Evolutionary conservation across 2,797 vertebrate species (phyloP).

Genomic region (Chaunax sp.): DNA sequence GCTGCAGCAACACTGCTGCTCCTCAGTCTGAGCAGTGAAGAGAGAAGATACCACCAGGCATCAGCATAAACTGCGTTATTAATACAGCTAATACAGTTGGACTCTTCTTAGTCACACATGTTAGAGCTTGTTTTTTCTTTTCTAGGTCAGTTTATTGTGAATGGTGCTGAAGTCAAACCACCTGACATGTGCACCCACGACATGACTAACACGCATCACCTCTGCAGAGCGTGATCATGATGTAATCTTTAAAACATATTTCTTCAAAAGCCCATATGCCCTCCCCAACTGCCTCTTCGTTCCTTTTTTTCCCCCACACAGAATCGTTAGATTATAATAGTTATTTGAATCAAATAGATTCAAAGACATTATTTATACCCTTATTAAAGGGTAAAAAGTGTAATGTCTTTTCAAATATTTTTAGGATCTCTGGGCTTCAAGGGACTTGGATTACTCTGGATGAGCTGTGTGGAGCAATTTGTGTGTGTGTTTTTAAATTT

Average conservation of each 20-base stretch:
- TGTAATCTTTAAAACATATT: constrained; percentile 2
- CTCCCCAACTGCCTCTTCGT: too few species aligned
- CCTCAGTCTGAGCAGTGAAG: neutral
- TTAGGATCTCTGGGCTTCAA: too few species aligned
- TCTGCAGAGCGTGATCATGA: constrained; percentile 27
- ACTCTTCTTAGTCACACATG: neutral
- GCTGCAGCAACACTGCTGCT: neutral
- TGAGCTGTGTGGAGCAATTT: too few species aligned
- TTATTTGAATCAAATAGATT: too few species aligned
- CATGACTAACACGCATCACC: constrained; percentile 50
- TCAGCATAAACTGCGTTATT: neutral
- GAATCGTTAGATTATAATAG: too few species aligned
- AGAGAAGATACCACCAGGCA: neutral
- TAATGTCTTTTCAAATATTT: too few species aligned
- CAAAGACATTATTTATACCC: too few species aligned
- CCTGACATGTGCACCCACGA: neutral
- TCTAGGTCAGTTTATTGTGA: constrained; percentile 4
- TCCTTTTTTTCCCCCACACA: too few species aligned
- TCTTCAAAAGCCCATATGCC: too few species aligned
- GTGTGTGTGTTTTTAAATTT: too few species aligned
- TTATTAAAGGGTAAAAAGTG: too few species aligned
- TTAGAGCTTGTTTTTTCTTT: constrained; percentile 28
- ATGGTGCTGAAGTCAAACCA: constrained; percentile 3
- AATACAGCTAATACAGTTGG: neutral
- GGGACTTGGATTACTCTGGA: too few species aligned